phyloP scores from a whole-genome alignment of 2,888 invertebrate species.

The Patella pellucida region DNA sequence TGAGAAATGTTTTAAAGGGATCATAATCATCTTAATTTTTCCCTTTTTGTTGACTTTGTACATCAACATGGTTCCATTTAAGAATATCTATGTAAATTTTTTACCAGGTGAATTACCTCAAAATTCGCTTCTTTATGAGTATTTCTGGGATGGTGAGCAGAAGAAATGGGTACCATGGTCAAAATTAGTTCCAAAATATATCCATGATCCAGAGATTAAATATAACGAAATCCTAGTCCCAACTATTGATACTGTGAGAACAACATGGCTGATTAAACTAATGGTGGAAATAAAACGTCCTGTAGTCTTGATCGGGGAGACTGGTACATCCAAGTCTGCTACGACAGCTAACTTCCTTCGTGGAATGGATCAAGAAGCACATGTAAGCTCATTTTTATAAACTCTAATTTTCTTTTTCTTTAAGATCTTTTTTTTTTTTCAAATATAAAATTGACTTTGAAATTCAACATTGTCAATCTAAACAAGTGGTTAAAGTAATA shows the following conservation, averaged over 20 bases:
- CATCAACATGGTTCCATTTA: not conserved
- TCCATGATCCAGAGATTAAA: slow-evolving; percentile 79
- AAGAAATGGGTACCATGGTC: slow-evolving; percentile 88
- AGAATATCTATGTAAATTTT: not conserved
- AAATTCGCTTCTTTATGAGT: slow-evolving; percentile 84
- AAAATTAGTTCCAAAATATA: slow-evolving; percentile 82
- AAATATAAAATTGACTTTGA: no score
- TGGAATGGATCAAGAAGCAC: slow-evolving; percentile 75
- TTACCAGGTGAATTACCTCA: slow-evolving; percentile 80
- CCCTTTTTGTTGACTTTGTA: not conserved
- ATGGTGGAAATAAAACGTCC: slow-evolving; percentile 83
- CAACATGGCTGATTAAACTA: slow-evolving; percentile 81
- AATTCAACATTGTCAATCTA: no score
- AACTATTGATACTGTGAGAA: slow-evolving; percentile 87
- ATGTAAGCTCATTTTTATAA: slow-evolving; percentile 73
- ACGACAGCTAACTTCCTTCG: slow-evolving; percentile 86
- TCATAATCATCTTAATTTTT: no score
- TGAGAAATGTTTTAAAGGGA: not conserved
- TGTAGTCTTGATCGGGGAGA: slow-evolving; percentile 88
- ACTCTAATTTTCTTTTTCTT: no score
- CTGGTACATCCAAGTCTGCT: slow-evolving; percentile 93
- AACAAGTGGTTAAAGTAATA: no score
- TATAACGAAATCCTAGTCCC: slow-evolving; percentile 91
- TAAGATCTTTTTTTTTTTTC: no score
- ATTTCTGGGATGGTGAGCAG: slow-evolving; percentile 80